Percentiles rank a stretch among this genome's conserved stretches.
phyloP scores from a whole-genome alignment of 1,140 invertebrate genomes.

The Batillaria attramentaria region DNA sequence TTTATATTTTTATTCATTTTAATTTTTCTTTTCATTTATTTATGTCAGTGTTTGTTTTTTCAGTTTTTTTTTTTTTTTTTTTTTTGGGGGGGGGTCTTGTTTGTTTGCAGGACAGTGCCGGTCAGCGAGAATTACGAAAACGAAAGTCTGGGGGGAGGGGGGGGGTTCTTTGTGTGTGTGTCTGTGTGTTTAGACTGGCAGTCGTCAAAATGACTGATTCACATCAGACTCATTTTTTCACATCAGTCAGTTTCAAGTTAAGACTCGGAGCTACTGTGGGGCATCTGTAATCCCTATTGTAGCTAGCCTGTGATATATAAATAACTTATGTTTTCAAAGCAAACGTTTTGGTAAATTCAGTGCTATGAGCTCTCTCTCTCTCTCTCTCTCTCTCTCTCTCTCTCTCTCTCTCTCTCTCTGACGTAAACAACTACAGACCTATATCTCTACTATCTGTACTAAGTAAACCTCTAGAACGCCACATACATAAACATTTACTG shows the following conservation, averaged over 20 bases:
- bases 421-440: too few relatives aligned
- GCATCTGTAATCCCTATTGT: neutral
- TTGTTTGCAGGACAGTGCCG: neutral
- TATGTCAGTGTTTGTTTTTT: neutral
- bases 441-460: too few relatives aligned
- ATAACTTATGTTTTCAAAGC: neutral
- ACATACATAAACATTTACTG: too few relatives aligned
- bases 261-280: neutral
- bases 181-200: neutral
- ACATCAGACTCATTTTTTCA: neutral
- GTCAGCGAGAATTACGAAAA: neutral
- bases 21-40: neutral
- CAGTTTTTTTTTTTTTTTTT: neutral
- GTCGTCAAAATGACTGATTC: neutral
- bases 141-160: too few relatives aligned
- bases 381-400: constrained; percentile 3
- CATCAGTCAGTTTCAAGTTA: neutral
- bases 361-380: neutral
- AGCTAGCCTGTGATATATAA: neutral
- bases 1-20: neutral
- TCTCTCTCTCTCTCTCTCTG: constrained; percentile 7
- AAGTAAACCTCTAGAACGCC: too few relatives aligned
- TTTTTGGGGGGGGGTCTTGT: neutral
- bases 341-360: neutral
- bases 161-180: neutral